phyloP scores from a whole-genome alignment of 2,113 vertebrate species.

The Antennarius striatus region DNA sequence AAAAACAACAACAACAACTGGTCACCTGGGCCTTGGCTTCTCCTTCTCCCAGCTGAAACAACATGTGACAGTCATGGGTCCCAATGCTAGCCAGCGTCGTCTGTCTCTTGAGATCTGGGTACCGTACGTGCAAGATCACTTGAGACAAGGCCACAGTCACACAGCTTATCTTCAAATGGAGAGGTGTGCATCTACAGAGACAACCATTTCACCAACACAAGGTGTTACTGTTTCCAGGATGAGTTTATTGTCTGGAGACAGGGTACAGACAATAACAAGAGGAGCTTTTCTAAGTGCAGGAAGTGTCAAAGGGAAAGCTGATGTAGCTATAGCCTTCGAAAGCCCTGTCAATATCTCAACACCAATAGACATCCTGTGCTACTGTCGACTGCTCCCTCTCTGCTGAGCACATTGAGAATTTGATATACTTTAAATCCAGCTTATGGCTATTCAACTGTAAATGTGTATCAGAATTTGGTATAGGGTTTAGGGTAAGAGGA shows the following conservation, averaged over 20 bases:
- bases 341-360: conserved; percentile 29
- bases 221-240: conserved; percentile 32
- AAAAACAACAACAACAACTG: conserved; percentile 58
- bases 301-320: conserved; percentile 1
- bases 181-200: conserved; percentile 25
- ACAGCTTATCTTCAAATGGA: conserved; percentile 27
- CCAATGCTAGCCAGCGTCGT: conserved; percentile 51
- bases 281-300: neutral
- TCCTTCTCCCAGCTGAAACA: conserved; percentile 53
- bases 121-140: conserved; percentile 56
- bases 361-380: conserved; percentile 20
- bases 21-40: conserved; percentile 73
- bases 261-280: conserved; percentile 33
- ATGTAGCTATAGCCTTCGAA: conserved; percentile 28
- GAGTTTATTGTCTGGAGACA: conserved; percentile 34
- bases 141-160: conserved; percentile 30
- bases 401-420: neutral
- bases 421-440: neutral
- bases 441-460: conserved; percentile 8
- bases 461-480: neutral
- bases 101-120: conserved; percentile 53
- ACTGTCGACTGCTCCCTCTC: neutral
- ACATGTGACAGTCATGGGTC: conserved; percentile 60
- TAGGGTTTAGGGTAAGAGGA: conserved; percentile 23
- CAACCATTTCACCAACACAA: conserved; percentile 19